phyloP scores from a whole-genome alignment of 2,797 vertebrate genomes.

The Parauchenoglanis ngamensis region DNA sequence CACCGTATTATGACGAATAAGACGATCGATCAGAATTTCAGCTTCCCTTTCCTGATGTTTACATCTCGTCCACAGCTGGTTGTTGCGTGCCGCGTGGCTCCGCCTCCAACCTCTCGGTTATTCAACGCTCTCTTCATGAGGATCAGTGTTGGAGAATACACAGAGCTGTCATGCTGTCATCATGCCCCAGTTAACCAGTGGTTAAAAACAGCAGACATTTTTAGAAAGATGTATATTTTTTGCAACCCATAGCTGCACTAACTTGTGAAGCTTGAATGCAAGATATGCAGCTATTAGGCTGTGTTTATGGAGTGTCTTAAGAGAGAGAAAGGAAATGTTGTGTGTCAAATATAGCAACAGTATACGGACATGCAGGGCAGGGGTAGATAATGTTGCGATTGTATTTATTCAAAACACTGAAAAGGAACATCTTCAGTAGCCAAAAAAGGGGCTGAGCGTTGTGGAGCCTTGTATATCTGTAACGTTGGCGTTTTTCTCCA shows the following conservation, averaged over 20 bases:
- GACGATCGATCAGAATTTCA: background rate
- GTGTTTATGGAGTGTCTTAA: background rate
- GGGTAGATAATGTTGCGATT: background rate
- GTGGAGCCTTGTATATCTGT: background rate
- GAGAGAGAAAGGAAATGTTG: background rate
- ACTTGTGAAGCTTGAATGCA: background rate
- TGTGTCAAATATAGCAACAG: background rate
- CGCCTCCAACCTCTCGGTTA: no score
- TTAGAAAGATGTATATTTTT: background rate
- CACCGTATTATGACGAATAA: background rate
- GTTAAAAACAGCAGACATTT: background rate
- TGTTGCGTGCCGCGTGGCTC: background rate
- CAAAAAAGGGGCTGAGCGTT: no score
- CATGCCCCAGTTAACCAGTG: background rate
- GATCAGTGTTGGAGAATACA: background rate
- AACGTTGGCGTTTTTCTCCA: conserved; percentile 41
- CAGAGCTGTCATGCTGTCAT: background rate
- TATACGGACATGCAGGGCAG: background rate
- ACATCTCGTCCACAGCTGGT: background rate
- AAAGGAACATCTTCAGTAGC: background rate
- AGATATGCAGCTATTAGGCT: background rate
- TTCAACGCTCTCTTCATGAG: background rate
- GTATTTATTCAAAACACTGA: background rate
- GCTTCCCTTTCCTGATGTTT: background rate
- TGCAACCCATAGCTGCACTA: background rate